phyloP scores from a whole-genome alignment of 1,140 invertebrate genomes.

The Atta colombica region DNA sequence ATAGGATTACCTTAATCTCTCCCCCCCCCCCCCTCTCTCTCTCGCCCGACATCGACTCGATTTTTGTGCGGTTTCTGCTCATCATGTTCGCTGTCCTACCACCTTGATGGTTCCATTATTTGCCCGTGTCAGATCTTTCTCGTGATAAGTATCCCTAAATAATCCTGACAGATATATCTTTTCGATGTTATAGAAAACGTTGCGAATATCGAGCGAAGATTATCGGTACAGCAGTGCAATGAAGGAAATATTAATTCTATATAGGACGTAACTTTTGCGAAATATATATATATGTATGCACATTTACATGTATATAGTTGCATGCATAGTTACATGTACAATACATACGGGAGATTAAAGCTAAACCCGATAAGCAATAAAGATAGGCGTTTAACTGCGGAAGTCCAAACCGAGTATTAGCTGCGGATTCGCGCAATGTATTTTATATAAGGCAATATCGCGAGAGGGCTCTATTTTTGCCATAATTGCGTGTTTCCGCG shows the following conservation, averaged over 20 bases:
- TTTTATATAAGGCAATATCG: slow-evolving; percentile 36
- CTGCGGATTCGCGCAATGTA: slow-evolving; percentile 16
- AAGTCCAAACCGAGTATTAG: slow-evolving; percentile 46
- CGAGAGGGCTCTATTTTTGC: slow-evolving; percentile 21
- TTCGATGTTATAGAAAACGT: neutral
- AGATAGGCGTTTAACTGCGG: slow-evolving; percentile 26
- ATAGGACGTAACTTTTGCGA: neutral
- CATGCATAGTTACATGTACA: neutral
- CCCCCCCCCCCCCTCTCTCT: slow-evolving; percentile 39
- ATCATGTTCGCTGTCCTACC: slow-evolving; percentile 58
- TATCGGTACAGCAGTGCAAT: too few relatives aligned
- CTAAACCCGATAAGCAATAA: slow-evolving; percentile 24
- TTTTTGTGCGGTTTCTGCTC: slow-evolving; percentile 82
- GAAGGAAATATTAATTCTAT: neutral
- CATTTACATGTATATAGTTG: too few relatives aligned
- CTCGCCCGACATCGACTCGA: slow-evolving; percentile 27
- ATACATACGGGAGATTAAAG: slow-evolving; percentile 15
- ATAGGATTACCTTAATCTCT: slow-evolving; percentile 83
- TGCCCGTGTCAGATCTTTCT: slow-evolving; percentile 5
- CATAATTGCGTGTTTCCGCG: slow-evolving; percentile 34
- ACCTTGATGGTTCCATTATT: slow-evolving; percentile 18
- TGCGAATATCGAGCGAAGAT: neutral
- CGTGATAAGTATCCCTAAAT: slow-evolving; percentile 43
- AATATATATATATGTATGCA: neutral
- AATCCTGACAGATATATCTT: slow-evolving; percentile 30